These are phyloP conservation scores for Phalloptychus januarius DNA, from an alignment of 2,797 vertebrate species.

Conservation along the genomic window DNA sequence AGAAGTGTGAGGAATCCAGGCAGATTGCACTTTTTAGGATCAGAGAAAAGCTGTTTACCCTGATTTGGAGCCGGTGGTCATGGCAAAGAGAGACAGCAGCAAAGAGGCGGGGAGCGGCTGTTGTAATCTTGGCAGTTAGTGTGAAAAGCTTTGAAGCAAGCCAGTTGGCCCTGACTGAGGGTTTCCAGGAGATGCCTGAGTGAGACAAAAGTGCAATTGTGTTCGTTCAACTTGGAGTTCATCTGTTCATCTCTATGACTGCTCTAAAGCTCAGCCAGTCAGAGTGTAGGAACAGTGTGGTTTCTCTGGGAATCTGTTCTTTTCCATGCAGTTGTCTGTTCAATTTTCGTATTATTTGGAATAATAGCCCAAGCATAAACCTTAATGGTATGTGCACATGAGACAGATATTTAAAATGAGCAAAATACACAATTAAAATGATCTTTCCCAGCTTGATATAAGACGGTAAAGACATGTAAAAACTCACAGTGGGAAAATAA, in stretches of 20 bases:
- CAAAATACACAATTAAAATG: neutral
- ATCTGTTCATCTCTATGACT: slow-evolving; percentile 69
- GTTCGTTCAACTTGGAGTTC: slow-evolving; percentile 45
- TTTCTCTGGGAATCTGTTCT: neutral
- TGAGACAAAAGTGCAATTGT: slow-evolving; percentile 45
- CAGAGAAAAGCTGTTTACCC: slow-evolving; percentile 5
- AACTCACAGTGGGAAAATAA: slow-evolving; percentile 7
- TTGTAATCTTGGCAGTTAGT: slow-evolving; percentile 51
- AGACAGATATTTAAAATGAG: neutral
- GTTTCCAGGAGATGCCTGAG: slow-evolving; percentile 51
- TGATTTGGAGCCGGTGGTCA: slow-evolving; percentile 28
- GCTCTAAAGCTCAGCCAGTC: slow-evolving; percentile 5
- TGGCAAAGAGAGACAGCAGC: slow-evolving; percentile 27
- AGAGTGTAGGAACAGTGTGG: neutral
- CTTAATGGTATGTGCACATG: neutral
- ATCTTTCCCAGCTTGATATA: neutral
- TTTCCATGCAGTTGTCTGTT: neutral
- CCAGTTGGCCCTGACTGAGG: slow-evolving; percentile 48
- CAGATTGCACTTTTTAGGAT: neutral
- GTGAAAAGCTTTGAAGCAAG: slow-evolving; percentile 16
- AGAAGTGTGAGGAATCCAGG: slow-evolving; percentile 84
- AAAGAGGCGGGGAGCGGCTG: slow-evolving; percentile 46
- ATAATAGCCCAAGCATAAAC: neutral
- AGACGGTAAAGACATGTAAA: neutral
- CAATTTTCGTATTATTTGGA: neutral